A percentile compares a stretch with the other conserved stretches of the same genome.
Evolutionary conservation across 2,797 vertebrate species (phyloP).

Genomic region (Amblyraja radiata): DNA sequence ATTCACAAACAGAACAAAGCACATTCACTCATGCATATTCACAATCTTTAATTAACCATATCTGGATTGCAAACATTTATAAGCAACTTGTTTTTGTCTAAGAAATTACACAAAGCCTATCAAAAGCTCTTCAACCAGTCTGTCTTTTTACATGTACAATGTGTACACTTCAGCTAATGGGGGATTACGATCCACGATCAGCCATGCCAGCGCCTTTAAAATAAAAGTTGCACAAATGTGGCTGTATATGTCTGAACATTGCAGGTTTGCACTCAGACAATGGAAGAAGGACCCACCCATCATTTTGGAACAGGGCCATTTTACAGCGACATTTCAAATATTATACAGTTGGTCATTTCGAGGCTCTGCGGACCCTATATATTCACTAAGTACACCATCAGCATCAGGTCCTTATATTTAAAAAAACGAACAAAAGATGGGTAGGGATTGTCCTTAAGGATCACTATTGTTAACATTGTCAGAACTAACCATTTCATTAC

Average conservation of each 20-base stretch:
- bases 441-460: not conserved
- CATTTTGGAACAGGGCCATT: not conserved
- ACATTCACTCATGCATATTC: not conserved
- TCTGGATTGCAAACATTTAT: not conserved
- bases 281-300: not conserved
- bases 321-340: not conserved
- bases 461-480: not conserved
- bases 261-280: not conserved
- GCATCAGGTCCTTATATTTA: not conserved
- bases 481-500: not conserved
- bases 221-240: not conserved
- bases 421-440: not conserved
- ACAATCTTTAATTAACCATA: not conserved
- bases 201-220: not conserved
- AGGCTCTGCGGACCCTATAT: not conserved
- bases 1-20: not conserved
- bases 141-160: not conserved
- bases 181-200: not conserved
- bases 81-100: not conserved
- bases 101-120: not conserved
- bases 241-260: not conserved
- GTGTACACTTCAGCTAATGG: not conserved
- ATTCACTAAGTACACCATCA: not conserved
- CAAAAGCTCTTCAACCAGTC: constrained; percentile 6
- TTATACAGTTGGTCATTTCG: not conserved